Conservation (phyloP, 2,888 invertebrate species). For the Hedychridium roseum region DNA sequence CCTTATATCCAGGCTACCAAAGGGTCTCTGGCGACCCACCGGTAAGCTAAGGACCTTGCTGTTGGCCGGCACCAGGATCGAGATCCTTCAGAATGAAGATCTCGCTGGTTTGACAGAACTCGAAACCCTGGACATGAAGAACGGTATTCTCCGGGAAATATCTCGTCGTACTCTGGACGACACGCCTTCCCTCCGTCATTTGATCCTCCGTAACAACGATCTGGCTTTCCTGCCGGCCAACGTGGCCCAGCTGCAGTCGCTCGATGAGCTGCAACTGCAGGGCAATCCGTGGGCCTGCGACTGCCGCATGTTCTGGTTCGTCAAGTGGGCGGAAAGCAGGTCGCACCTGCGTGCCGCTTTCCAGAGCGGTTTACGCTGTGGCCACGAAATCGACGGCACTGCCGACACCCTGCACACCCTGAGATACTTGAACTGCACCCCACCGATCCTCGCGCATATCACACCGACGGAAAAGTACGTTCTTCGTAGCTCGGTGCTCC, state of each 20-base stretch:
- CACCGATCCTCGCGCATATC: conserved; percentile 70
- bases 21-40: conserved; percentile 65
- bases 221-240: conserved; percentile 77
- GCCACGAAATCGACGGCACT: conserved; percentile 52
- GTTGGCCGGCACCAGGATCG: conserved; percentile 72
- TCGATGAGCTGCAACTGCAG: conserved; percentile 73
- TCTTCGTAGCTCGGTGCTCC: conserved; percentile 72
- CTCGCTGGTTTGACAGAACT: conserved; percentile 73
- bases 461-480: conserved; percentile 70
- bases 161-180: conserved; percentile 45
- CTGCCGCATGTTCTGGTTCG: conserved; percentile 84
- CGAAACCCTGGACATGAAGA: conserved; percentile 73
- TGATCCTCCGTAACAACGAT: conserved; percentile 70
- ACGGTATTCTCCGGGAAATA: conserved; percentile 53
- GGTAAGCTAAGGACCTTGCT: conserved; percentile 67
- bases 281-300: conserved; percentile 87
- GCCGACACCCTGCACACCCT: conserved; percentile 77
- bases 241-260: conserved; percentile 70
- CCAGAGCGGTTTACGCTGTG: conserved; percentile 73
- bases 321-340: conserved; percentile 69
- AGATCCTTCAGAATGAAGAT: conserved; percentile 72
- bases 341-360: conserved; percentile 61
- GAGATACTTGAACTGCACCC: conserved; percentile 76
- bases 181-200: conserved; percentile 52
- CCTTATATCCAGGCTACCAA: conserved; percentile 63